These are phyloP conservation scores for Trichogramma evanescens DNA, from an alignment of 2,888 invertebrate genomes.

Conservation along the genomic window DNA sequence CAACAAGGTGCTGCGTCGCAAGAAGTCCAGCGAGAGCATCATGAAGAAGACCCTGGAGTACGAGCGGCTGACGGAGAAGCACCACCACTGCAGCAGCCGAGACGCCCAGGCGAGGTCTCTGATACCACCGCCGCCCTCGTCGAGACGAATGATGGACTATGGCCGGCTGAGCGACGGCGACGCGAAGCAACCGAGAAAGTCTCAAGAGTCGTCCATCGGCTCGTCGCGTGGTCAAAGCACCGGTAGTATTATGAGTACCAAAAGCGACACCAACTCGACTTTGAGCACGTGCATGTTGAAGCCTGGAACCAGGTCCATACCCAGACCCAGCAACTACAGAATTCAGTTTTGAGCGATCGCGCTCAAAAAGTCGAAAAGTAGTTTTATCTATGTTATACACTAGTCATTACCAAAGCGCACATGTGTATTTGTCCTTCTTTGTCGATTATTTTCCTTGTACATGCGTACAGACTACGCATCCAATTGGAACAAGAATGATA, in stretches of 20 bases:
- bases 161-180: constrained; percentile 53
- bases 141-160: constrained; percentile 53
- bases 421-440: not conserved
- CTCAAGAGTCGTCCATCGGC: constrained; percentile 10
- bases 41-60: constrained; percentile 53
- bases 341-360: constrained; percentile 61
- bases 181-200: constrained; percentile 14
- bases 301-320: constrained; percentile 49
- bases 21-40: constrained; percentile 36
- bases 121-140: constrained; percentile 49
- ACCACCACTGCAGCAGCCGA: constrained; percentile 21
- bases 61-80: constrained; percentile 54
- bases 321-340: constrained; percentile 62
- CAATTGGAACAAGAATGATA: no score
- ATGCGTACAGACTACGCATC: no score
- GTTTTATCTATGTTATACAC: not conserved
- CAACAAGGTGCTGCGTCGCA: constrained; percentile 35
- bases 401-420: not conserved
- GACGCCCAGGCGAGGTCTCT: constrained; percentile 50
- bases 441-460: not conserved
- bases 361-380: not conserved
- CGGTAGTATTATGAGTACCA: constrained; percentile 44
- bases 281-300: constrained; percentile 50
- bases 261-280: constrained; percentile 50
- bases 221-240: constrained; percentile 40